Evolutionary conservation across 2,888 invertebrate genomes (phyloP).

Genomic region (Nezara viridula): DNA sequence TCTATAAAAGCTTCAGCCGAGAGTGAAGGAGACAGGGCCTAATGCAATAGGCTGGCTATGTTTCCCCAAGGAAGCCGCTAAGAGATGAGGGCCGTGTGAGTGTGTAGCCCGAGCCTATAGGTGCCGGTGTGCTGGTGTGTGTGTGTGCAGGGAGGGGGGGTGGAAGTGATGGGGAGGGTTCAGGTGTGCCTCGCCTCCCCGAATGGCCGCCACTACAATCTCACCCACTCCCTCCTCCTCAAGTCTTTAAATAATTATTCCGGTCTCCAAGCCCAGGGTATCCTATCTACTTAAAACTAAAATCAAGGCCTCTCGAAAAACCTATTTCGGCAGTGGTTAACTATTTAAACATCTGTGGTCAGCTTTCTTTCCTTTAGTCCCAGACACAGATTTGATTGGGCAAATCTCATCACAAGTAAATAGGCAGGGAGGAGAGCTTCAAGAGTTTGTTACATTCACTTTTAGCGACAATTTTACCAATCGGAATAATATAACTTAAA

Average conservation of each 20-base stretch:
- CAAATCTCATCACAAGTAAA: background rate
- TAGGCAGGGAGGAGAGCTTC: background rate
- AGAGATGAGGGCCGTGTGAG: constrained; percentile 24
- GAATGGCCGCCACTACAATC: constrained; percentile 46
- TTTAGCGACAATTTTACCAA: background rate
- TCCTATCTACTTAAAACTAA: constrained; percentile 22
- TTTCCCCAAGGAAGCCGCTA: constrained; percentile 48
- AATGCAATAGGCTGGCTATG: constrained; percentile 46
- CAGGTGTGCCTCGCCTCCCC: constrained; percentile 47
- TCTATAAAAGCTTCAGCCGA: constrained; percentile 42
- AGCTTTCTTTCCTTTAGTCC: background rate
- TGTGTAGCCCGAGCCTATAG: background rate
- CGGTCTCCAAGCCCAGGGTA: background rate
- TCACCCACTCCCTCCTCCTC: constrained; percentile 28
- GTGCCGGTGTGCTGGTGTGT: background rate
- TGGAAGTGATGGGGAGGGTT: constrained; percentile 20
- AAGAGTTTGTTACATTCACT: background rate
- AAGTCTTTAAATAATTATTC: constrained; percentile 51
- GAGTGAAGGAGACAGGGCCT: constrained; percentile 40
- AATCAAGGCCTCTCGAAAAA: constrained; percentile 34
- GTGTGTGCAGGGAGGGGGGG: background rate
- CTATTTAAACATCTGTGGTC: constrained; percentile 3
- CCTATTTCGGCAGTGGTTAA: background rate
- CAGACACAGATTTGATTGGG: background rate
- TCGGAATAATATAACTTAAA: too few species aligned